phyloP scores from a whole-genome alignment of 2,888 invertebrate species.

The Allygus modestus region DNA sequence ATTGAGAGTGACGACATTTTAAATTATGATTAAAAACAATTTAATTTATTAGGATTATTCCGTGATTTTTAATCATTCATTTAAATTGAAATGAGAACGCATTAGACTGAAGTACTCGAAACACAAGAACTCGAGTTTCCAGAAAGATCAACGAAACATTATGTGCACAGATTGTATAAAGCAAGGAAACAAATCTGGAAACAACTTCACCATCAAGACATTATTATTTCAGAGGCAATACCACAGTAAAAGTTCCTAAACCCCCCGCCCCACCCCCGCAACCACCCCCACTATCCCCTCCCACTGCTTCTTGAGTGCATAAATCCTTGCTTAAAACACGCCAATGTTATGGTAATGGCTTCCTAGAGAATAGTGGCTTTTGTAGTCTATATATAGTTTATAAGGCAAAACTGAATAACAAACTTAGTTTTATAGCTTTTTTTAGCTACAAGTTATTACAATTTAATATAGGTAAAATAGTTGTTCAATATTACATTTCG shows the following conservation, averaged over 20 bases:
- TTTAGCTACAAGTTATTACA: too few relatives aligned
- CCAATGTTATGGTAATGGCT: not conserved
- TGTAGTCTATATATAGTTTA: too few relatives aligned
- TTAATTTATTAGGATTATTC: too few relatives aligned
- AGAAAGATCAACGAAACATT: slow-evolving; percentile 8
- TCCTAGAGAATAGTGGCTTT: not conserved
- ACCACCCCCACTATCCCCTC: not conserved
- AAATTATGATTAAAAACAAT: too few relatives aligned
- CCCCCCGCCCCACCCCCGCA: slow-evolving; percentile 19
- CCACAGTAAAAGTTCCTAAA: slow-evolving; percentile 45
- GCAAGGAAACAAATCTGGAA: slow-evolving; percentile 50
- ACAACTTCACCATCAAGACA: slow-evolving; percentile 54
- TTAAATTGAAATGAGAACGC: not conserved
- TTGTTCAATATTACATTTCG: too few relatives aligned
- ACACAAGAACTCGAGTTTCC: not conserved
- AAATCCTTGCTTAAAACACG: not conserved
- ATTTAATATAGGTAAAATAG: too few relatives aligned
- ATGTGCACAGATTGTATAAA: slow-evolving; percentile 29
- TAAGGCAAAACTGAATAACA: too few relatives aligned
- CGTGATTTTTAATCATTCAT: not conserved
- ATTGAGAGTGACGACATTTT: too few relatives aligned
- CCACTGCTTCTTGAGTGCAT: not conserved
- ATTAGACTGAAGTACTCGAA: not conserved
- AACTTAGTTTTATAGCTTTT: too few relatives aligned
- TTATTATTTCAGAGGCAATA: slow-evolving; percentile 55